Base-by-base conservation (phyloP, 2,797 vertebrate genomes). In the Phyllotis vaccarum region DNA sequence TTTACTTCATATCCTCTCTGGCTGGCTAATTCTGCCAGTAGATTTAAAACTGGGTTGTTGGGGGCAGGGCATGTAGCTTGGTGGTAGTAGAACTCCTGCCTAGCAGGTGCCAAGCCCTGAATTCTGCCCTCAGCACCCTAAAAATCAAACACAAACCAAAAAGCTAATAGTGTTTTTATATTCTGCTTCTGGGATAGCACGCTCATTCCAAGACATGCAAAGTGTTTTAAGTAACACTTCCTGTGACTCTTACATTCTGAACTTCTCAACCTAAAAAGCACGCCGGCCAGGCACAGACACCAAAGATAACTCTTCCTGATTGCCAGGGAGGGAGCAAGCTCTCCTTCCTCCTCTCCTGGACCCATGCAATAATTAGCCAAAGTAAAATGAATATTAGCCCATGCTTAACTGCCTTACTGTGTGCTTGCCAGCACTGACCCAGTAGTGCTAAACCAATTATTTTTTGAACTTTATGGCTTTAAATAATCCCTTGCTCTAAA, bases 401-500 rank as follows among this genome's bases (percentile, higher is more conserved):
- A 98, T 98, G 98, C 98, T 99, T 98, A 99, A 98, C 98, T 98
- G 98, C 97, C 98, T 99, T 98, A 98, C 97, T 97, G 98, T 81
- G 94, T 97, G 97, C 98, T 98, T 96, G 92, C 98, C 97, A 93
- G 98, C 98, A 98, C 98, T 99, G 99, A 99, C 99, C 99, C 98
- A 98, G 98, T 98, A 98, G 98, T 97, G 98, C 98, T 98, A 99
- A 99, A 99, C 98, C 98, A 98, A 98, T 99, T 99, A 99, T 99
- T 99, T 99, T 98, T 98, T 98, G 98, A 98, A 99, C 98, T 99
- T 99, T 98, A 98, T 98, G 98, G 98, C 98, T 99, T 99, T 99
- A 99, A 99, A 99, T 99, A 99, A 99, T 99, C 99, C 98, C 98
- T 98, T 98, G 97, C 98, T 99, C 98, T 99, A 99, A 99, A 99